Percentiles rank a stretch among this genome's conserved stretches.
Evolutionary conservation across 2,113 vertebrate species (phyloP).

Genomic region (Delphinus delphis): DNA sequence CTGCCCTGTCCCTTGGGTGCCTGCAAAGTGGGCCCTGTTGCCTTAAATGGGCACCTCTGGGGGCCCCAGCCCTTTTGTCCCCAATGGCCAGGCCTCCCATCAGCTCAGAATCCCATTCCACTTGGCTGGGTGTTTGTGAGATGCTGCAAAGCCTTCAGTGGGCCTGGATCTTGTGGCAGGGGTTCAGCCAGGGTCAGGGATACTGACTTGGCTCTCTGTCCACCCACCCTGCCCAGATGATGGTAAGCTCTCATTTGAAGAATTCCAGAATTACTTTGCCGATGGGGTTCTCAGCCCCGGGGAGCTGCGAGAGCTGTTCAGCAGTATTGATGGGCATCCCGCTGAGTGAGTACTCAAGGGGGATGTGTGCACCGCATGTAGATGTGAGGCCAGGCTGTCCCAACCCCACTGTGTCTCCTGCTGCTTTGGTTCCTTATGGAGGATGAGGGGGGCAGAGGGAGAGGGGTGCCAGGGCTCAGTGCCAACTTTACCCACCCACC

Average conservation of each 20-base stretch:
- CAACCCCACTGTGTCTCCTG: neutral
- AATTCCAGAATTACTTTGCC: constrained; percentile 96
- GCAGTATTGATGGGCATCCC: constrained; percentile 90
- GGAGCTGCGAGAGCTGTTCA: constrained; percentile 95
- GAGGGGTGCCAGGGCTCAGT: neutral
- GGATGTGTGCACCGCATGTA: neutral
- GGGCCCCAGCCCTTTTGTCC: neutral
- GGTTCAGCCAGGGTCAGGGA: neutral
- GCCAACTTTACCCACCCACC: constrained; percentile 46
- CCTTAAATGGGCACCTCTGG: neutral
- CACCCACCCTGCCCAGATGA: constrained; percentile 86
- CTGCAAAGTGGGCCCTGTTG: neutral
- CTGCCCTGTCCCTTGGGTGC: neutral
- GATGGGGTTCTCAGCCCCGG: constrained; percentile 94
- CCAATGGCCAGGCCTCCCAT: neutral
- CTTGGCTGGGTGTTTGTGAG: neutral
- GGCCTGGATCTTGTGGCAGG: neutral
- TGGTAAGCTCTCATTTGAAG: constrained; percentile 96
- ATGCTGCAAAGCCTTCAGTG: neutral
- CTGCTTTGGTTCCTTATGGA: constrained; percentile 21
- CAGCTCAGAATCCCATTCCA: neutral
- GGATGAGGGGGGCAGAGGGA: neutral
- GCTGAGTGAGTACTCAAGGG: constrained; percentile 87
- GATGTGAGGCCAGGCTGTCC: neutral
- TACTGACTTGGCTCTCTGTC: neutral